A percentile compares a stretch with the other conserved stretches of the same genome.
phyloP scores from a whole-genome alignment of 2,888 invertebrate genomes.

The Sarcophaga caerulescens region DNA sequence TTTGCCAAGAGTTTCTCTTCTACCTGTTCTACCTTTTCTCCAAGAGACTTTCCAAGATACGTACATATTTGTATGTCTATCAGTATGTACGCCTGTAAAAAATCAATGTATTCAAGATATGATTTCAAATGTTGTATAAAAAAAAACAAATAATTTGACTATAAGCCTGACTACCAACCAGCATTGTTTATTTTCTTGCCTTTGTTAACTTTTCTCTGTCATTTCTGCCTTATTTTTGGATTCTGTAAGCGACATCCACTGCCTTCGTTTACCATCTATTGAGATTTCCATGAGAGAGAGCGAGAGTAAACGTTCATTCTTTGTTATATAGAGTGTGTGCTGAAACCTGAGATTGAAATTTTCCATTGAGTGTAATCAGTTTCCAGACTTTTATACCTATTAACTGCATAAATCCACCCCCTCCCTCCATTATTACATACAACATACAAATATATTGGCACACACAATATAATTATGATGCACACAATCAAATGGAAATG shows the following conservation, averaged over 20 bases:
- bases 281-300: conserved; percentile 54
- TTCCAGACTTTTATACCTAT: no score
- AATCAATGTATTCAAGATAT: conserved; percentile 23
- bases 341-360: conserved; percentile 46
- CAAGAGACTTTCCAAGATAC: no score
- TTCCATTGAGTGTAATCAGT: no score
- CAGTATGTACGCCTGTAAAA: no score
- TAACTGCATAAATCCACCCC: no score
- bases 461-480: no score
- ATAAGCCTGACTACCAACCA: conserved; percentile 42
- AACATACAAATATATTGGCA: no score
- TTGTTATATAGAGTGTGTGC: conserved; percentile 42
- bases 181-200: conserved; percentile 16
- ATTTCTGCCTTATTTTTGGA: not conserved
- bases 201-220: not conserved
- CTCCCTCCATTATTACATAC: no score
- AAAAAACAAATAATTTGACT: conserved; percentile 45
- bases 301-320: not conserved
- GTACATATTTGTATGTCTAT: no score
- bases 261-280: conserved; percentile 49
- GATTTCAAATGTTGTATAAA: conserved; percentile 25
- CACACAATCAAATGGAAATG: no score
- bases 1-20: conserved; percentile 54
- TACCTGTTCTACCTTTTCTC: conserved; percentile 19
- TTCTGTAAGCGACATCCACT: conserved; percentile 27